Evolutionary conservation across 2,888 invertebrate genomes (phyloP), one percentile per base, ranked within the genome.

Genomic region (Microplitis manilae): DNA sequence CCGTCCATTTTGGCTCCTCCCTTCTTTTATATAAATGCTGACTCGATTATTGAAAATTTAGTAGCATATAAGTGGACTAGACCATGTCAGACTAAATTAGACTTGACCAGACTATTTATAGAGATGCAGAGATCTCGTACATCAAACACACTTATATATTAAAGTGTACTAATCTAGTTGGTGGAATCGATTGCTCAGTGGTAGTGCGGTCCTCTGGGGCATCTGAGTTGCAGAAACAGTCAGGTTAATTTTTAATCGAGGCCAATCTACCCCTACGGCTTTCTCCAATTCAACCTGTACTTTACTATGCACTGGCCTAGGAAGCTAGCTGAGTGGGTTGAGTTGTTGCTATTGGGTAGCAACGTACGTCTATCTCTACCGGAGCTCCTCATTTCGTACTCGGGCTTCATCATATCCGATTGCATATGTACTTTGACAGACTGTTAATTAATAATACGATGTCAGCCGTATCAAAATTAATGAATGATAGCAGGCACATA

Each of bases 241-340:
- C 9, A 7, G 5, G 30, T 71, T 30, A 71, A 71, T 71, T 71
- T 60, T 71, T 71, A 71, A 71, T 61, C 61, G 60, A 30, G 7
- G 6, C 20, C 39, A 30, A 61, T 38, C 59, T n/a, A 40, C 20
- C 9, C 64, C 64, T 20, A 15, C 17, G 59, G 17, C 20, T 8
- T 7, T 30, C 20, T 20, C 7, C n/a, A 39, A 6, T 13, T 15
- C 50, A 15, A 59, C n/a, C 39, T 38, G 15, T n/a, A 61, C n/a
- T 13, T n/a, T 17, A 39, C 61, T 61, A 38, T 71, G 59, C 17
- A 60, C 30, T 30, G 30, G 4, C 30, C 30, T 30, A 30, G 30
- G 30, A 30, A 30, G 30, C 30, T 2, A 30, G 2, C 30, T 30
- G 30, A 20, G 20, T 30, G 30, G 30, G 30, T 30, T 30, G 30